Evolutionary conservation across 2,888 invertebrate genomes (phyloP), one percentile per base, ranked within the genome.

Genomic region (Rhimphoctona megacephalus): DNA sequence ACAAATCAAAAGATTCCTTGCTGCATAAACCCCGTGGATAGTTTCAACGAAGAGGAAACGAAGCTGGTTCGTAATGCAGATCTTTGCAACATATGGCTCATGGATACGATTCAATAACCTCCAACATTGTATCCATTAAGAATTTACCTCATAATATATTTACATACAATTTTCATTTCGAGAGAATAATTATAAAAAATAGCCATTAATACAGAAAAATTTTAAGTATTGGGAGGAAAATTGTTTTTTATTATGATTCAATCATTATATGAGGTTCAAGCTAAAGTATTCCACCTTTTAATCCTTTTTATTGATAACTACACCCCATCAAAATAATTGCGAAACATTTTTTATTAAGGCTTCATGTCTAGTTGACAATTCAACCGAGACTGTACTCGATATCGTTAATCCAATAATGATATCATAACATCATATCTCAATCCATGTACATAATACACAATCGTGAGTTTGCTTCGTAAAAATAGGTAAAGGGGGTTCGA

Each of bases 21-120:
- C n/a, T 69, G 70, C 33, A 46, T 70, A 43, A 74, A 85, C 30
- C 70, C 74, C 49, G 57, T 57, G 76, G 78, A 74, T 73, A 36
- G 61, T 78, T 79, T 67, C 52, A 76, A 69, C 74, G 69, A 70
- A 84, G 80, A 81, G 83, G 83, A 81, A 87, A 83, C 80, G 81
- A 86, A 73, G 80, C 70, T 22, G 57, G 70, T 49, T 43, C 76
- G 46, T 67, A 82, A 67, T 61, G 82, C 80, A 80, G 83, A 87
- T 86, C 54, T 74, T 74, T 69, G 61, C 78, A 83, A 78, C 81
- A 86, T 74, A 79, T 74, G 54, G 78, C 79, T 79, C 70, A 54
- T 64, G 85, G 64, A 54, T 77, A 67, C 72, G 61, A 46, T 85
- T 81, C 46, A 61, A 84, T 61, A 66, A 66, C 52, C 46, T 77